Evolutionary conservation across 2,888 invertebrate species (phyloP).

Genomic region (Nebria salina): DNA sequence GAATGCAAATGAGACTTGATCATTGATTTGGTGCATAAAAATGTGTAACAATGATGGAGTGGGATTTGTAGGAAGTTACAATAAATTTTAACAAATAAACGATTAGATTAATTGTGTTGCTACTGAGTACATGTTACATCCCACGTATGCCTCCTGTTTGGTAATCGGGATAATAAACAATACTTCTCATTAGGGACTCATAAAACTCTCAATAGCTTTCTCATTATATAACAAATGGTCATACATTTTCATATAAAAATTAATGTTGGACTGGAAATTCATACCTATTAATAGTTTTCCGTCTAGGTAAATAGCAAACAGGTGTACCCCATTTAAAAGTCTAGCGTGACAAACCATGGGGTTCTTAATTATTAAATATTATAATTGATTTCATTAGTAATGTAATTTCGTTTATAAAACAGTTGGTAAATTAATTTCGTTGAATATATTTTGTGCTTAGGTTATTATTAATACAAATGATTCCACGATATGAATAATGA

Average conservation of each 20-base stretch:
- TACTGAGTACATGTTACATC: conserved; percentile 35
- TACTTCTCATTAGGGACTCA: conserved; percentile 16
- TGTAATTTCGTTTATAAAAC: not conserved
- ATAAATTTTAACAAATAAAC: conserved; percentile 4
- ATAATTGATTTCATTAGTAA: conserved; percentile 23
- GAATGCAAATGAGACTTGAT: too few relatives aligned
- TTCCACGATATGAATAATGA: not conserved
- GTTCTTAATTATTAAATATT: conserved; percentile 16
- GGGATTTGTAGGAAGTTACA: conserved; percentile 19
- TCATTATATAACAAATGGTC: not conserved
- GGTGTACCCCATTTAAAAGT: conserved; percentile 15
- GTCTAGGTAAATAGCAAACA: conserved; percentile 12
- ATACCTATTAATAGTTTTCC: not conserved
- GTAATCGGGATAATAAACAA: conserved; percentile 34
- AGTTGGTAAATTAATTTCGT: not conserved
- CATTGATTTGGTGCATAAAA: too few relatives aligned
- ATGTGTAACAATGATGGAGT: not conserved
- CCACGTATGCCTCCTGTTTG: conserved; percentile 31
- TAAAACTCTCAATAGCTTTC: not conserved
- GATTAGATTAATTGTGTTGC: conserved; percentile 28
- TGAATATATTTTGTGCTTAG: not conserved
- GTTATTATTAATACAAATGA: not conserved
- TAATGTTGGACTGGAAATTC: not conserved
- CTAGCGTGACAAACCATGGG: not conserved
- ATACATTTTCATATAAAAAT: not conserved